Conservation (phyloP, 1,140 invertebrate species). For the Ctenoplectra terminalis region DNA sequence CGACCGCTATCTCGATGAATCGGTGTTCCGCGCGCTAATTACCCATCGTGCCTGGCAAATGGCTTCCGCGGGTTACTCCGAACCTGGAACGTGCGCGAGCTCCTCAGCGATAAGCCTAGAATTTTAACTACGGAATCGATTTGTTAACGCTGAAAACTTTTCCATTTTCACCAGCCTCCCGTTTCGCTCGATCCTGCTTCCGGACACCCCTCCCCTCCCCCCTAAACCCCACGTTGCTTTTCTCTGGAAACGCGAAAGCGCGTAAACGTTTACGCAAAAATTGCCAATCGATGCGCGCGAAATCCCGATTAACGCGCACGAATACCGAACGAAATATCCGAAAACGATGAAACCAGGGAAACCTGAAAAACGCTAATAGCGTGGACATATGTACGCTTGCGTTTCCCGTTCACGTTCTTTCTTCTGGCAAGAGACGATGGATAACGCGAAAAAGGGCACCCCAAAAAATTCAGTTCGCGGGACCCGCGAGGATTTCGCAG, state of each 20-base stretch:
- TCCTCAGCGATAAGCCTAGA: conserved; percentile 47
- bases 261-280: neutral
- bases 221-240: neutral
- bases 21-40: conserved; percentile 68
- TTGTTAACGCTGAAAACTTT: conserved; percentile 21
- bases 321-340: neutral
- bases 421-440: no score
- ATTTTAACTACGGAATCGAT: conserved; percentile 49
- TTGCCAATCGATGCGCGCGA: conserved; percentile 11
- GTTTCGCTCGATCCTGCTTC: no score
- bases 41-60: conserved; percentile 69
- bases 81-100: conserved; percentile 37
- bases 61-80: conserved; percentile 64
- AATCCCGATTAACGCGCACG: neutral
- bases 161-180: conserved; percentile 1
- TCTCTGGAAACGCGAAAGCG: neutral
- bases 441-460: neutral
- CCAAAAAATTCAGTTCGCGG: conserved; percentile 28
- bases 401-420: no score
- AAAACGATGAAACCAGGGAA: neutral
- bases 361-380: no score
- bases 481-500: conserved; percentile 39
- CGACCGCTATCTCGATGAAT: conserved; percentile 60
- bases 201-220: neutral
- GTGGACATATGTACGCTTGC: no score